phyloP scores from a whole-genome alignment of 2,113 vertebrate species.

The Mormoops blainvillei region DNA sequence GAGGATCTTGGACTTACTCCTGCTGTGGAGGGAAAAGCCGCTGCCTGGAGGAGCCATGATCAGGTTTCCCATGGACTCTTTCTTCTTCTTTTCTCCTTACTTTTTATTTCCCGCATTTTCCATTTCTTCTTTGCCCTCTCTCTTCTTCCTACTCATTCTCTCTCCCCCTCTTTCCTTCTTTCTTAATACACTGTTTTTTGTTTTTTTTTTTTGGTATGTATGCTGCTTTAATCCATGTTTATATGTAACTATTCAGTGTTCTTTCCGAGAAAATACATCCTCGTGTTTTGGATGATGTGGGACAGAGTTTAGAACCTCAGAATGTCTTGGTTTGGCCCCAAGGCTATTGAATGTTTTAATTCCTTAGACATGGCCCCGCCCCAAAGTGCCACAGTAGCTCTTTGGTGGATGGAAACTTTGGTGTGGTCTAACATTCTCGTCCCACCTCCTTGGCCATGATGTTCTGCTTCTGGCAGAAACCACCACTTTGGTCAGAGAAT shows the following conservation, averaged over 20 bases:
- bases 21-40: not conserved
- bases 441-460: not conserved
- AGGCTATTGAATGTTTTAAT: constrained; percentile 44
- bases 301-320: not conserved
- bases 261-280: constrained; percentile 25
- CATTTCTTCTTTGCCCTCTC: not conserved
- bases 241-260: constrained; percentile 10
- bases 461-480: constrained; percentile 27
- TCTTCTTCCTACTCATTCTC: not conserved
- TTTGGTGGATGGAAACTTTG: not conserved
- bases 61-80: not conserved
- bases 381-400: not conserved
- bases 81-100: too few species aligned
- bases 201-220: constrained; percentile 19
- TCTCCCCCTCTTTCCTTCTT: not conserved
- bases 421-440: constrained; percentile 6
- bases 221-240: constrained; percentile 42
- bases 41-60: not conserved
- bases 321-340: constrained; percentile 20
- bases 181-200: not conserved
- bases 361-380: not conserved
- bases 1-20: not conserved
- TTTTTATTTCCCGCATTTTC: not conserved
- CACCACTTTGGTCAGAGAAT: constrained; percentile 26
- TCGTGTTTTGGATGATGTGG: constrained; percentile 15